Conservation (phyloP, 1,140 invertebrate genomes). For the Leptinotarsa texana region DNA sequence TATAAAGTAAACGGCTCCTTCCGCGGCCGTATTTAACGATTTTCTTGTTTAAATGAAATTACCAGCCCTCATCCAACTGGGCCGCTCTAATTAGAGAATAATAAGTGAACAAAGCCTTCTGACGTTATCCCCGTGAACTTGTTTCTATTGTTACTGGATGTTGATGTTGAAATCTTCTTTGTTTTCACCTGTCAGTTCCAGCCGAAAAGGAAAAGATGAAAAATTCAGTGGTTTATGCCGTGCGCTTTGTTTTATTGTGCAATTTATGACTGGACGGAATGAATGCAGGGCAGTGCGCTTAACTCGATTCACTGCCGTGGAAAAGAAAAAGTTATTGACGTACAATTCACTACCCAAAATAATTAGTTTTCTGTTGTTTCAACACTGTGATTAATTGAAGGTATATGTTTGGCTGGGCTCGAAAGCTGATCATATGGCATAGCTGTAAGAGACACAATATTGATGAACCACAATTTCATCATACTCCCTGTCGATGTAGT, state of each 20-base stretch:
- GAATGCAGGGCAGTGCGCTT: not conserved
- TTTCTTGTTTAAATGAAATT: not conserved
- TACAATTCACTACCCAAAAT: not conserved
- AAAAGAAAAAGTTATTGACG: not conserved
- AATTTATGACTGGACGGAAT: not conserved
- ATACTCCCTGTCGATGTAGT: no score
- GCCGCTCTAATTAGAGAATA: not conserved
- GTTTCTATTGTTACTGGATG: not conserved
- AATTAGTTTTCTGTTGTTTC: no score
- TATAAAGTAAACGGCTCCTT: no score
- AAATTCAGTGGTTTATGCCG: not conserved
- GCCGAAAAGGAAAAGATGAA: not conserved
- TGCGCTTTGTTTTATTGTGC: no score
- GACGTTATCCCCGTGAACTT: not conserved
- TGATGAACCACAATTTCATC: no score
- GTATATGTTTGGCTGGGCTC: no score
- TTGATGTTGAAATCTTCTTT: not conserved
- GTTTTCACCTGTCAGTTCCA: not conserved
- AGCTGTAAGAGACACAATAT: no score
- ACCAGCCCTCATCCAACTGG: not conserved
- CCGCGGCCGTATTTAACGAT: not conserved
- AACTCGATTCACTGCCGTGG: not conserved
- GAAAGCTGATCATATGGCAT: no score
- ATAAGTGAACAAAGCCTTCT: not conserved
- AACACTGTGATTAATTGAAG: no score